phyloP scores from a whole-genome alignment of 92 coral and sea anemone species.

The Zoanthus sociatus region DNA sequence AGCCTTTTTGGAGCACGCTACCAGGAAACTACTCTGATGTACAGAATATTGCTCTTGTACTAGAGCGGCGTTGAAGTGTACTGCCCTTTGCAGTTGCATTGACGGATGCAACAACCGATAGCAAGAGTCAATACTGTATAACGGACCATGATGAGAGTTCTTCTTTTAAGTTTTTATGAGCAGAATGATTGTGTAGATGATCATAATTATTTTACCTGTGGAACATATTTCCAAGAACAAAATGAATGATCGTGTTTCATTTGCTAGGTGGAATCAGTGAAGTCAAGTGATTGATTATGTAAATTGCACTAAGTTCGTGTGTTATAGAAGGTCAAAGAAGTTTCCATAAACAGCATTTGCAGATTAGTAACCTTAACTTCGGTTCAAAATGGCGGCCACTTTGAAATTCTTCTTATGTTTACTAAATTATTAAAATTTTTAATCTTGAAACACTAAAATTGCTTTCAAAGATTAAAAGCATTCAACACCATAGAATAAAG shows the following conservation, averaged over 20 bases:
- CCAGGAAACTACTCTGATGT: constrained; percentile 16
- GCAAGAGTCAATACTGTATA: background rate
- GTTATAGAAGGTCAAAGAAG: background rate
- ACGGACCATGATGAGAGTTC: constrained; percentile 13
- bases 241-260: too few relatives aligned
- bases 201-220: too few relatives aligned
- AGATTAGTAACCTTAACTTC: constrained; percentile 4
- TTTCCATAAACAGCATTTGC: background rate
- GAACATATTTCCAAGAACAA: too few relatives aligned
- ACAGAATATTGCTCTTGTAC: too few relatives aligned
- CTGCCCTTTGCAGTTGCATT: constrained; percentile 48
- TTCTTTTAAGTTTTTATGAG: background rate
- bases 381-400: constrained; percentile 14
- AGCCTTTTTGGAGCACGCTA: constrained; percentile 26
- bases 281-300: too few relatives aligned
- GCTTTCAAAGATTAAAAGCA: background rate
- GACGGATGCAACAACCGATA: constrained; percentile 40
- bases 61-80: background rate
- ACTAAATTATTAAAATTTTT: background rate
- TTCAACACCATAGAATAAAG: background rate
- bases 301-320: background rate
- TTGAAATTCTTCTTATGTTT: constrained; percentile 1
- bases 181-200: background rate
- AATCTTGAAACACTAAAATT: background rate
- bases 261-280: too few relatives aligned